phyloP scores from a whole-genome alignment of 1,140 invertebrate species.

The Drosophila parvula region DNA sequence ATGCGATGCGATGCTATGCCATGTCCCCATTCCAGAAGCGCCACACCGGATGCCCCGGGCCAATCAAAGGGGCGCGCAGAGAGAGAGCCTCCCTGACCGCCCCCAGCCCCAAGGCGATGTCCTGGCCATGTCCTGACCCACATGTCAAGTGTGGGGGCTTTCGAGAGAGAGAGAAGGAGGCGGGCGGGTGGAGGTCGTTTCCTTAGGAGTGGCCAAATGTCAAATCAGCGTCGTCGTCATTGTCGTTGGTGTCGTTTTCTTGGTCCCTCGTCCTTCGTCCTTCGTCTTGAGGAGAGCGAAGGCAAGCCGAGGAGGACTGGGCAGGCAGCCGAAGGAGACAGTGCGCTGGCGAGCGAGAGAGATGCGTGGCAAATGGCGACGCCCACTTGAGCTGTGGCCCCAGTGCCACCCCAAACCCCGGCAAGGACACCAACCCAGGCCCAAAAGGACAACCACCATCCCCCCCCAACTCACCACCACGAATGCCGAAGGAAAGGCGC shows the following conservation, averaged over 20 bases:
- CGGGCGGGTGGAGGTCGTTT: neutral
- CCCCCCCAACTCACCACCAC: slow-evolving; percentile 24
- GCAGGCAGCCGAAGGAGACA: slow-evolving; percentile 5
- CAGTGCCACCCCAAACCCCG: slow-evolving; percentile 4
- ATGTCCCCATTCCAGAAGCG: neutral
- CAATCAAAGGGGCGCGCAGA: slow-evolving; percentile 32
- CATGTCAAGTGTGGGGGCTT: slow-evolving; percentile 56
- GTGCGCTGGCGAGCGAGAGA: slow-evolving; percentile 46
- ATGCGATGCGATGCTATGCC: slow-evolving; percentile 7
- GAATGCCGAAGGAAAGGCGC: slow-evolving; percentile 22
- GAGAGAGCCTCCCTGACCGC: neutral
- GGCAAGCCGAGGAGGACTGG: slow-evolving; percentile 1
- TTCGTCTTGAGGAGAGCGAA: slow-evolving; percentile 38
- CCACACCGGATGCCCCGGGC: slow-evolving; percentile 23
- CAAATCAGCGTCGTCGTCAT: slow-evolving; percentile 48
- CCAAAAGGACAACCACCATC: slow-evolving; percentile 1
- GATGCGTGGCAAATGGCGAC: slow-evolving; percentile 57
- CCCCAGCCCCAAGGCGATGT: neutral
- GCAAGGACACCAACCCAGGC: slow-evolving; percentile 13
- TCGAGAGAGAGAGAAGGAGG: neutral
- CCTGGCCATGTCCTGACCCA: slow-evolving; percentile 58
- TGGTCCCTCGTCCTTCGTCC: slow-evolving; percentile 35
- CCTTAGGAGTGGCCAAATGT: slow-evolving; percentile 74
- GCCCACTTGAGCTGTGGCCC: slow-evolving; percentile 58
- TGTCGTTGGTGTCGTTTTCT: slow-evolving; percentile 8